These are phyloP conservation scores for Avahi laniger DNA, from an alignment of 2,797 vertebrate species.

Conservation along the genomic window DNA sequence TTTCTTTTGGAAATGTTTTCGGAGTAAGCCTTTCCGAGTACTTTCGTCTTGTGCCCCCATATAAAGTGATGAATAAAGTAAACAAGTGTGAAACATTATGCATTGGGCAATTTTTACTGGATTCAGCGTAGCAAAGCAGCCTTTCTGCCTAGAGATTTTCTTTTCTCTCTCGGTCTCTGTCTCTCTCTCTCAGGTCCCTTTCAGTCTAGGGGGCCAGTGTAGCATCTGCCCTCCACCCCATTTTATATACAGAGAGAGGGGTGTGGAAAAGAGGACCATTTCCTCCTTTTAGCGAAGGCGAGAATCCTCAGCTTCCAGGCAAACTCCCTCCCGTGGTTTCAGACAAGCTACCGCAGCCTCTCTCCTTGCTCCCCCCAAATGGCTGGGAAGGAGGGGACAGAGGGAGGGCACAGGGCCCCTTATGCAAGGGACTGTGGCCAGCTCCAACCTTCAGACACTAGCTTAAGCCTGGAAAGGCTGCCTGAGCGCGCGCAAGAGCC, in stretches of 20 bases:
- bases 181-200: background rate
- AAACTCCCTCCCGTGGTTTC: background rate
- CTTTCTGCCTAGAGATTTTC: background rate
- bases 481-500: background rate
- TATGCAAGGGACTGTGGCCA: background rate
- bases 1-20: conserved; percentile 9
- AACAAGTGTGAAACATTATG: background rate
- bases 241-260: background rate
- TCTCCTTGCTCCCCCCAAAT: background rate
- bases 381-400: background rate
- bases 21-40: background rate
- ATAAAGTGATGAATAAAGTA: background rate
- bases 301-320: background rate
- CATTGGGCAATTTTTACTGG: background rate
- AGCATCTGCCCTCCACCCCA: background rate
- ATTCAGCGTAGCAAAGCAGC: background rate
- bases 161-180: background rate
- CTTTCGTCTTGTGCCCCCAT: background rate
- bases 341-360: background rate
- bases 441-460: background rate
- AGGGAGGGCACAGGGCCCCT: background rate
- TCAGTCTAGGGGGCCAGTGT: background rate
- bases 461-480: background rate
- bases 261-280: background rate
- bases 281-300: background rate